Conservation (phyloP, 2,113 vertebrate species). For the Prunella himalayana region DNA sequence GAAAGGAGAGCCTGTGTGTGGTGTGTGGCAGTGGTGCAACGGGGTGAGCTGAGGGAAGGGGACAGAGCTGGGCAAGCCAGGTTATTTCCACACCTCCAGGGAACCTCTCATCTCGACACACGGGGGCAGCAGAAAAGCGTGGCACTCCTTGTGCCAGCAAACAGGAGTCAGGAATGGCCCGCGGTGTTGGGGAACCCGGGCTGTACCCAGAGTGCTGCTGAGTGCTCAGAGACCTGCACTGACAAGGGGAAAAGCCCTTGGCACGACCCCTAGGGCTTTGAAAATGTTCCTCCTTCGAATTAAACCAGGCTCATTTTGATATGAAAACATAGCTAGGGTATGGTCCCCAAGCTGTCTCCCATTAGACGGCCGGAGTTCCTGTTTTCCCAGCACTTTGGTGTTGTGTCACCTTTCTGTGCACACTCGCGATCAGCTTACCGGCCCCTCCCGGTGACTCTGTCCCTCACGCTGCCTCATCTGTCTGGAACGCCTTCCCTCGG, state of each 20-base stretch:
- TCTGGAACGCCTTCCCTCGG: conserved; percentile 25
- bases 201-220: background rate
- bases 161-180: background rate
- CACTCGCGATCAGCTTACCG: background rate
- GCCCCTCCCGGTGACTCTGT: background rate
- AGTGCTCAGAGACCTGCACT: background rate
- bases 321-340: background rate
- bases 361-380: background rate
- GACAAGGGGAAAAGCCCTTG: background rate
- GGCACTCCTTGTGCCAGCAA: background rate
- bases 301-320: background rate
- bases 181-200: background rate
- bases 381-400: background rate
- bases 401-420: background rate
- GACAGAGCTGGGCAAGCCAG: background rate
- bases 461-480: background rate
- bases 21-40: too few relatives aligned
- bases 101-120: background rate
- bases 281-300: background rate
- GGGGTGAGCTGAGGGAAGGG: background rate
- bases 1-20: background rate
- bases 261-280: background rate
- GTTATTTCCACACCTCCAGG: rapidly evolving
- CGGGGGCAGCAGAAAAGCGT: background rate
- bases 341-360: background rate